Base-by-base conservation (phyloP, 2,113 vertebrate genomes). In the Anoura caudifer region DNA sequence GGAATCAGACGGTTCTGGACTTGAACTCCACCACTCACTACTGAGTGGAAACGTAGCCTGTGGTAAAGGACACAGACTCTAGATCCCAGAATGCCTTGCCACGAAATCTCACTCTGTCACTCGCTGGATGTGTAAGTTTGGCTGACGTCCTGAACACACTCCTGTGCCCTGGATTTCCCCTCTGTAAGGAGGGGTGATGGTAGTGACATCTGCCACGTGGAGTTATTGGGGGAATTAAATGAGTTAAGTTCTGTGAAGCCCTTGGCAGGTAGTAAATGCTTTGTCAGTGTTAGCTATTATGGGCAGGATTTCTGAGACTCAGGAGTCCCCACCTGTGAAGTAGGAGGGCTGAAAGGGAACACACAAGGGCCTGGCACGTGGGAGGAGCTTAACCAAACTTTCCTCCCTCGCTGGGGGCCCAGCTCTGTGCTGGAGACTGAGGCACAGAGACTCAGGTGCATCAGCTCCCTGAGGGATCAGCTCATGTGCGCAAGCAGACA, bases 381-480 rank as follows among this genome's bases (percentile, higher is more conserved):
- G 36, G 36, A 45, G 81, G 45, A 50, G 65, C 31, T 84, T 54
- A 54, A 31, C 17, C 22, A 56, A 63, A 33, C 41, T 26, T 3
- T 3, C 45, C 45, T 94, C 22, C 56, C 50, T 41, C 26, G 11
- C n/a, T 26, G 10, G 31, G 45, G 26, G 15, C 36, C 20, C 15
- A 13, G 0, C 52, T 69, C 54, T 14, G 0, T 52, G 43, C 67
- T 80, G 8, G 63, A 88, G 70, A 61, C 26, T 9, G 59, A 9
- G 22, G 7, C n/a, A 8, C 36, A 56, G 61, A 41, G 22, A 41
- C 8, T 36, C 26, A 22, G 7, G 1, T 15, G 22, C 1, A 3
- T 11, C 52, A 45, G 0, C 31, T n/a, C 47, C 12, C 70, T 0
- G 0, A 61, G n/a, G 75, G 31, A 8, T 10, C 3, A 22, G 26